Conservation (phyloP, 2,888 invertebrate genomes). For the Zaprionus bogoriensis region DNA sequence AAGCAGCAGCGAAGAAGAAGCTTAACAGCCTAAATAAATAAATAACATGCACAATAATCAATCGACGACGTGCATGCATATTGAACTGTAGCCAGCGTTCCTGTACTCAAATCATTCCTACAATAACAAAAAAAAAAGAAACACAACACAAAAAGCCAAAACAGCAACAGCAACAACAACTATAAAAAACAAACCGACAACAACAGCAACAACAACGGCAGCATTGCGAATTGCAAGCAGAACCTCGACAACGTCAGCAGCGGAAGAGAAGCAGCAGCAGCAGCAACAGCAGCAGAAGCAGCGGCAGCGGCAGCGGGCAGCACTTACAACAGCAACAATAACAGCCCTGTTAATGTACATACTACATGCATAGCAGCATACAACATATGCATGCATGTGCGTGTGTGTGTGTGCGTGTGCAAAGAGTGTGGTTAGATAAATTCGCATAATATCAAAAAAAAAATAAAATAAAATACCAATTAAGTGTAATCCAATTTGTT, state of each 20-base stretch:
- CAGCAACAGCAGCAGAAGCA: constrained; percentile 28
- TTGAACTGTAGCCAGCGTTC: constrained; percentile 67
- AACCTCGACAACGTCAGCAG: constrained; percentile 22
- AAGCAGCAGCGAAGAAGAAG: constrained; percentile 24
- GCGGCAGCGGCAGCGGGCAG: constrained; percentile 39
- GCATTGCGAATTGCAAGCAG: constrained; percentile 41
- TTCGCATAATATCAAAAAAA: constrained; percentile 49
- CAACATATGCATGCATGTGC: constrained; percentile 34
- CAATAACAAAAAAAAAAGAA: constrained; percentile 37
- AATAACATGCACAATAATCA: constrained; percentile 27
- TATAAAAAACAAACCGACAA: too few species aligned
- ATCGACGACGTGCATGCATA: not conserved
- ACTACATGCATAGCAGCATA: constrained; percentile 20
- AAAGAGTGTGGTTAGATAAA: constrained; percentile 62
- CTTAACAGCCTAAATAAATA: constrained; percentile 32
- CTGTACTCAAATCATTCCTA: constrained; percentile 78
- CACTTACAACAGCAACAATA: constrained; percentile 34
- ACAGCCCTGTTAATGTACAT: constrained; percentile 55
- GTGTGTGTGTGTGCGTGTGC: constrained; percentile 4
- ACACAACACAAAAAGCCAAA: too few species aligned
- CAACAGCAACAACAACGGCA: constrained; percentile 18
- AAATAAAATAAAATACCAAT: constrained; percentile 17
- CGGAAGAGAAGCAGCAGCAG: constrained; percentile 7
- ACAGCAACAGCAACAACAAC: constrained; percentile 23
- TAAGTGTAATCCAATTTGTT: constrained; percentile 43